phyloP scores from a whole-genome alignment of 2,113 vertebrate species.

The Dicerorhinus sumatrensis region DNA sequence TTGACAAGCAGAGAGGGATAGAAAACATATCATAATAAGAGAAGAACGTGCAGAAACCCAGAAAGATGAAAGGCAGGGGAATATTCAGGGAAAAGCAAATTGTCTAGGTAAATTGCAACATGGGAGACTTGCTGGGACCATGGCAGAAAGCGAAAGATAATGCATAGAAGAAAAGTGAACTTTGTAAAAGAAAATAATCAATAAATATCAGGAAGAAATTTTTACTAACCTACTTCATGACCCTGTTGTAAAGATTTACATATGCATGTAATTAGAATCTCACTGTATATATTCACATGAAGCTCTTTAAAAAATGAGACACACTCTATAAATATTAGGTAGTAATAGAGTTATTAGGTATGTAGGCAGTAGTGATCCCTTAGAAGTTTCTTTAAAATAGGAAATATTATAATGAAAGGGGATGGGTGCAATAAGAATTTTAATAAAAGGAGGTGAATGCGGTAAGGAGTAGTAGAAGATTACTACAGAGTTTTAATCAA shows the following conservation, averaged over 20 bases:
- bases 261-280: not conserved
- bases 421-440: not conserved
- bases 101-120: not conserved
- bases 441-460: not conserved
- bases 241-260: not conserved
- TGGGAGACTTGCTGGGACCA: not conserved
- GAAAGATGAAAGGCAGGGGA: not conserved
- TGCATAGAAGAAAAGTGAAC: not conserved
- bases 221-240: not conserved
- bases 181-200: constrained; percentile 16
- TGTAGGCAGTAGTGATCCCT: not conserved
- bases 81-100: not conserved
- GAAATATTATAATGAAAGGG: not conserved
- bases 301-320: constrained; percentile 7
- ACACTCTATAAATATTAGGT: not conserved
- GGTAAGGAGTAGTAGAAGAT: not conserved
- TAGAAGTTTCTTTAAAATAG: constrained; percentile 25
- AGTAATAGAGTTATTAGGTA: not conserved
- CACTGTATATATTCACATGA: not conserved
- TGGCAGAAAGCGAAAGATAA: not conserved
- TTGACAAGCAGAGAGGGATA: not conserved
- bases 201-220: not conserved
- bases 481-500: not conserved
- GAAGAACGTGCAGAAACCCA: not conserved
- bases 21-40: not conserved